Evolutionary conservation across 1,140 invertebrate species (phyloP), one percentile per base, ranked within the genome.

Genomic region (Meloidogyne chitwoodi): DNA sequence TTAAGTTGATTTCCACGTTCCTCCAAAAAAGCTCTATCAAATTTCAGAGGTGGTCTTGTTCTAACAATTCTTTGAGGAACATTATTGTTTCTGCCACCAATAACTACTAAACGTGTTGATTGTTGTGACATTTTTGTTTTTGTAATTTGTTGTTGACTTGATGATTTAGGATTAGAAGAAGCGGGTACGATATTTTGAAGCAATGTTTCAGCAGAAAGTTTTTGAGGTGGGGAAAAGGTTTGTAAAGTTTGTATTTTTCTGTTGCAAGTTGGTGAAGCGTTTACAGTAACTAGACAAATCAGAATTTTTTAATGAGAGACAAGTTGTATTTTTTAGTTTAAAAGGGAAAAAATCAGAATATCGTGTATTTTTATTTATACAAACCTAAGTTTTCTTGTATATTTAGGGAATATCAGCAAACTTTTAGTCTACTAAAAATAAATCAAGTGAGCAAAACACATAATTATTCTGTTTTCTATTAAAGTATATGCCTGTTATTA

Each of bases 1-100:
- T 76, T 76, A 26, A 76, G 68, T 12, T 76, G 75, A 44, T 76
- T 76, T 34, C 63, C 67, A 48, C 34, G 75, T 14, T 76, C 68
- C 29, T 68, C 56, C 10, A 68, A 44, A 70, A 76, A 76, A 4
- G 34, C 63, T 34, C 75, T 61, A 38, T 76, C 75, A 63, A 76
- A 72, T 41, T 44, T 61, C 12, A 76, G 22, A 5, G 75, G 75
- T 1, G 75, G 75, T 64, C 56, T 61, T 31, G 38, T 70, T n/a
- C 48, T 56, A 56, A 56, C 6, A 56, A 56, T 56, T n/a, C 48
- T 56, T 6, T 56, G 48, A 6, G 48, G 48, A 56, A 19, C 2
- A 8, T n/a, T 56, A n/a, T 56, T 56, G 48, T 56, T 56, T 56
- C 48, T 56, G 4, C 48, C n/a, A 0, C 48, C 48, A n/a, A 56